Base-by-base conservation (phyloP, 1,140 invertebrate genomes). In the Teleogryllus occipitalis region DNA sequence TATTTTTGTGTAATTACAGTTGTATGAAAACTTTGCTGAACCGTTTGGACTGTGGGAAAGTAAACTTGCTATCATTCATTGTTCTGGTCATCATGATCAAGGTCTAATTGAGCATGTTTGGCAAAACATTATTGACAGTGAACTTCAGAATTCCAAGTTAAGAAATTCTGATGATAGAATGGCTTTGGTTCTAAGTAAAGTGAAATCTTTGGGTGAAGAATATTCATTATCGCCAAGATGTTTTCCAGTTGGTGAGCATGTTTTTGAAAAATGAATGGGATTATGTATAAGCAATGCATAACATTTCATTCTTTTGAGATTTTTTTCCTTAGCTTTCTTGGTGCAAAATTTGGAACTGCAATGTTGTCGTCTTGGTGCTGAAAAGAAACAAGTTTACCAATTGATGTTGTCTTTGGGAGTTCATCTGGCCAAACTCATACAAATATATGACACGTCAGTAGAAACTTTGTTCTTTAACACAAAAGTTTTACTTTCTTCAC, bases 21-120 rank as follows among this genome's bases (percentile, higher is more conserved):
- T 98, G 7, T 98, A 94, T 83, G 92, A 94, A 85, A 91, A 94
- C 80, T 96, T 93, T 85, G 93, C 93, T 2, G 93, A 95, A 81
- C 93, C 92, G 7, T 92, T 94, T 84, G 89, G 92, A 81, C 87
- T 96, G 47, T 94, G 93, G 92, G 94, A 96, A 86, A 95, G 93
- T 84, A 94, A 96, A 86, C 86, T 96, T 73, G 92, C 93, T 0
- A 95, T 96, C 82, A 91, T 96, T 47, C 93, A 95, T 81, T 95
- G 94, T 83, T 93, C 94, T 2, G 93, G 93, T 46, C 93, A 96
- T 85, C 93, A 93, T 82, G 93, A 94, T 84, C 90, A 92, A 0
- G 48, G 27, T 6, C 85, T 95, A 7, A 91, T 94, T 48, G 92
- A 95, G 84, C 91, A 90, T 74, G 94, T 95, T 80, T 95, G 94